Conservation (phyloP, 2,113 vertebrate genomes). For the Chloropsis cyanopogon region DNA sequence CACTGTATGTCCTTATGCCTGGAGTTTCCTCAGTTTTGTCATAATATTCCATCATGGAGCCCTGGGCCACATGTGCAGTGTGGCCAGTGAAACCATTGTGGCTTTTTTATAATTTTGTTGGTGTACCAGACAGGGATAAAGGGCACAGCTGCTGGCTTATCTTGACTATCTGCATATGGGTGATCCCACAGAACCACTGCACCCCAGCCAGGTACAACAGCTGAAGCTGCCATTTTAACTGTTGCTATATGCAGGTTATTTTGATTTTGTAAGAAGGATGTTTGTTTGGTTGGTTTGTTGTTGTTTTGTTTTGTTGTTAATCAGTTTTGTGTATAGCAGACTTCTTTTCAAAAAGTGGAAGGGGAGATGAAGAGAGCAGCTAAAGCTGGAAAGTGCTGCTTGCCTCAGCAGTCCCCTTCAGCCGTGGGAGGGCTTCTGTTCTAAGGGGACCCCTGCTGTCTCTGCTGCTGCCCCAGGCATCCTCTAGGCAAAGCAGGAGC, state of each 20-base stretch:
- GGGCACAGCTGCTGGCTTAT: neutral
- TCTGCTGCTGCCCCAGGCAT: neutral
- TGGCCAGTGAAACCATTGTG: neutral
- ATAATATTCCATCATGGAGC: neutral
- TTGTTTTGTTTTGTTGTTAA: neutral
- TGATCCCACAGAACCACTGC: neutral
- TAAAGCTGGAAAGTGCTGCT: neutral
- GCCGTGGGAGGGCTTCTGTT: rapidly evolving
- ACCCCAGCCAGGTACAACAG: neutral
- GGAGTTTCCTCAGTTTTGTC: neutral
- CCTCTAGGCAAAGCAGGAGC: neutral
- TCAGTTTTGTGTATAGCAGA: neutral
- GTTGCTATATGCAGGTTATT: neutral
- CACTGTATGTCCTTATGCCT: rapidly evolving
- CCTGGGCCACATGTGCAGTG: neutral
- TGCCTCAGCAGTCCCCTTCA: neutral
- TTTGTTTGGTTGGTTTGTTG: neutral
- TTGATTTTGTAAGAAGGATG: neutral
- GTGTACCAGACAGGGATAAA: neutral
- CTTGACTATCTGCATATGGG: neutral
- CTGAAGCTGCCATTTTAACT: neutral
- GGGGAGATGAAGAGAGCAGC: neutral
- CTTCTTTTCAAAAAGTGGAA: neutral
- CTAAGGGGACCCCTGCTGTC: rapidly evolving
- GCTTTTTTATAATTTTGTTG: neutral